Evolutionary conservation across 2,888 invertebrate genomes (phyloP).

Genomic region (Graphium colonna): DNA sequence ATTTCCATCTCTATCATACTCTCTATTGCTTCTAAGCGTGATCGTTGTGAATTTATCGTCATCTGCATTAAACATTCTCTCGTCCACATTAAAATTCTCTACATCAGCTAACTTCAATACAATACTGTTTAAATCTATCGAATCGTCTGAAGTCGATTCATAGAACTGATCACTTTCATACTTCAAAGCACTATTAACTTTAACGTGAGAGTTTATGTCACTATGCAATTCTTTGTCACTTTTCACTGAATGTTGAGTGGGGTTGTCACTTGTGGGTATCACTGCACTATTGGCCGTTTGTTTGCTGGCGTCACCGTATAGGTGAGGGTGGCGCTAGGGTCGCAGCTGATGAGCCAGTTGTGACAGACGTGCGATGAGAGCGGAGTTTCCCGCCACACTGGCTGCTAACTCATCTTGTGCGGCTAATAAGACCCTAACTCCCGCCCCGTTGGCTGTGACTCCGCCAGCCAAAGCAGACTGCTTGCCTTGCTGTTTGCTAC

Average conservation of each 20-base stretch:
- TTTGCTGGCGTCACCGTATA: neutral
- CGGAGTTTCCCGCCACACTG: constrained; percentile 42
- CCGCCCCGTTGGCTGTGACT: constrained; percentile 40
- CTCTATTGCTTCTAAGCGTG: neutral
- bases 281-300: too few species aligned
- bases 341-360: constrained; percentile 27
- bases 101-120: neutral
- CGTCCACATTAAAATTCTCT: neutral
- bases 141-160: neutral
- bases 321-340: constrained; percentile 30
- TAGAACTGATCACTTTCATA: neutral
- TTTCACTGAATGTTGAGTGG: neutral
- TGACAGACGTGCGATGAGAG: constrained; percentile 40
- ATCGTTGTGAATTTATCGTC: neutral
- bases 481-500: constrained; percentile 12
- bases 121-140: constrained; percentile 2
- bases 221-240: too few species aligned
- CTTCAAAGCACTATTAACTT: too few species aligned
- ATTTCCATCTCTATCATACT: neutral
- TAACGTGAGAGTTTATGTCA: neutral
- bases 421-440: constrained; percentile 52
- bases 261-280: neutral
- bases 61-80: neutral
- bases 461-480: constrained; percentile 39
- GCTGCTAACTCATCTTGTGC: constrained; percentile 51